Evolutionary conservation across 53 echinoderm and acorn worm species (phyloP).

Genomic region (Luidia sarsii): DNA sequence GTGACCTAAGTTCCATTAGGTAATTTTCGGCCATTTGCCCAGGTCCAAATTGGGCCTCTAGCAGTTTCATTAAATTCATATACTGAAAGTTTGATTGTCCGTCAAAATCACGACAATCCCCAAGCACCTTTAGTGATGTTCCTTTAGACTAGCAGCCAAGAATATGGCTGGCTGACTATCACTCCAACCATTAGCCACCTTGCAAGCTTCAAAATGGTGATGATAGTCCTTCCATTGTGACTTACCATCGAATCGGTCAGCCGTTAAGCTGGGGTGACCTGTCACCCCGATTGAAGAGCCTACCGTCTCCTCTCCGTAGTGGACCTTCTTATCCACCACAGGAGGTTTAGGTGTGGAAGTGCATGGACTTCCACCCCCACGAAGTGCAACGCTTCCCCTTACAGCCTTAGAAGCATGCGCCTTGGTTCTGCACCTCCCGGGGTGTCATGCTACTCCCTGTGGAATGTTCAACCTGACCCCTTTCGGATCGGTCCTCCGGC

Average conservation of each 20-base stretch:
- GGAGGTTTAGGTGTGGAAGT: neutral
- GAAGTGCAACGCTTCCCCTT: no score
- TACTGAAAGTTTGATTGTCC: neutral
- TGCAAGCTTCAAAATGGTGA: conserved; percentile 61
- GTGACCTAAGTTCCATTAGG: conserved; percentile 17
- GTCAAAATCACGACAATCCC: neutral
- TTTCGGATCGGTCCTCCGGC: neutral
- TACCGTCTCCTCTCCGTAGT: neutral
- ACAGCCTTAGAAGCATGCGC: no score
- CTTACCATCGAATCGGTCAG: conserved; percentile 61
- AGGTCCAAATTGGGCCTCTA: conserved; percentile 18
- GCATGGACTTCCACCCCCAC: neutral
- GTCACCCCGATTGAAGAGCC: conserved; percentile 4
- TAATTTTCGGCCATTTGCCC: conserved; percentile 33
- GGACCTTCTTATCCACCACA: neutral
- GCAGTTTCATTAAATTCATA: neutral
- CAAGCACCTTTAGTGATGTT: conserved; percentile 31
- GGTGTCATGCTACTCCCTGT: no score
- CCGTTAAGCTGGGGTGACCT: conserved; percentile 39
- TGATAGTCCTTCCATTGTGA: conserved; percentile 55
- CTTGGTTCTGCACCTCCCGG: neutral
- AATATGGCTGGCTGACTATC: conserved; percentile 38
- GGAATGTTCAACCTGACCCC: neutral
- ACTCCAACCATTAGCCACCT: conserved; percentile 41
- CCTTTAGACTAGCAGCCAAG: conserved; percentile 42